Evolutionary conservation across 2,888 invertebrate genomes (phyloP).

Genomic region (Trichopoda pennipes): DNA sequence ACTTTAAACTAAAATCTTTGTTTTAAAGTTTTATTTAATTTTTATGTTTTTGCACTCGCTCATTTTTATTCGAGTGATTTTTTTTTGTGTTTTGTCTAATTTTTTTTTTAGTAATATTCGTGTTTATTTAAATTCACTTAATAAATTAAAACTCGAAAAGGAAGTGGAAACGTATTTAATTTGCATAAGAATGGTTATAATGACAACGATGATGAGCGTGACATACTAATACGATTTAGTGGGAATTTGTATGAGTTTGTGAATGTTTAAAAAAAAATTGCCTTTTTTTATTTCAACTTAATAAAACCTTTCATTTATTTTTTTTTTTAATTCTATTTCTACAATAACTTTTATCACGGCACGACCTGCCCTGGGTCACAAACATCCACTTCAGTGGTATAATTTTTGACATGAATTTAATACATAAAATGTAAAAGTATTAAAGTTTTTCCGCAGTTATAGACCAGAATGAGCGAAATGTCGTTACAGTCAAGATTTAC

Average conservation of each 20-base stretch:
- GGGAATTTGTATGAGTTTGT: not conserved
- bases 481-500: too few relatives aligned
- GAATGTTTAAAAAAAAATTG: not conserved
- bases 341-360: too few relatives aligned
- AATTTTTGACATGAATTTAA: too few relatives aligned
- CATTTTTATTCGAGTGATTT: not conserved
- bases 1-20: not conserved
- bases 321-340: too few relatives aligned
- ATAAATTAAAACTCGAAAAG: slow-evolving; percentile 42
- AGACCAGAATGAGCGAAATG: too few relatives aligned
- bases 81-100: slow-evolving; percentile 12
- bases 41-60: slow-evolving; percentile 12
- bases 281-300: too few relatives aligned
- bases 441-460: too few relatives aligned
- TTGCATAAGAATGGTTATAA: slow-evolving; percentile 51
- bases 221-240: slow-evolving; percentile 28
- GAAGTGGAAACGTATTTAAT: slow-evolving; percentile 55
- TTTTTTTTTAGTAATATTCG: not conserved
- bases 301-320: too few relatives aligned
- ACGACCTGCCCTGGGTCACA: too few relatives aligned
- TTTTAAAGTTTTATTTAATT: slow-evolving; percentile 21
- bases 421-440: too few relatives aligned
- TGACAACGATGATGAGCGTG: slow-evolving; percentile 17
- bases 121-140: slow-evolving; percentile 13
- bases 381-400: too few relatives aligned